These are phyloP conservation scores for Centruroides sculpturatus DNA, from an alignment of 1,140 invertebrate species.

Conservation along the genomic window DNA sequence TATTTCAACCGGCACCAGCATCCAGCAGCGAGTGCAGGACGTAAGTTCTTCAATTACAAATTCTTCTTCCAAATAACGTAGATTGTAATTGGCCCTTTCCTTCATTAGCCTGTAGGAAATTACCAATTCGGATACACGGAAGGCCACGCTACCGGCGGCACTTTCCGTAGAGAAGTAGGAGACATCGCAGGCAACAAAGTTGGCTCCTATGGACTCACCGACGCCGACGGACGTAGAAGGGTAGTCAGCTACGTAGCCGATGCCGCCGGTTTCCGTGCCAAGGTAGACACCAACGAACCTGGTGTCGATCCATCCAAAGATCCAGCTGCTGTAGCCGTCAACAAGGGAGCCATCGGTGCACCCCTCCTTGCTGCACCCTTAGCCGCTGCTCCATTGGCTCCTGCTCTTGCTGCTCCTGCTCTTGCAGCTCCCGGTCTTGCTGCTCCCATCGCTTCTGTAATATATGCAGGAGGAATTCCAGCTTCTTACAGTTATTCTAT, in stretches of 20 bases:
- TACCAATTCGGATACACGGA: constrained; percentile 23
- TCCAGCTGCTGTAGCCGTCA: constrained; percentile 17
- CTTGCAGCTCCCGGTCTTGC: constrained; percentile 2
- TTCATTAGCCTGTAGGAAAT: constrained; percentile 13
- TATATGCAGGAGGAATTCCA: too few species aligned
- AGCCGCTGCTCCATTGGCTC: constrained; percentile 15
- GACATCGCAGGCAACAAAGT: constrained; percentile 18
- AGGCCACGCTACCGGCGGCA: constrained; percentile 20
- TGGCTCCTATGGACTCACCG: constrained; percentile 22
- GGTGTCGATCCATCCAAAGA: constrained; percentile 19
- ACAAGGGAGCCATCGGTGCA: constrained; percentile 10
- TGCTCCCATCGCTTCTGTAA: too few species aligned
- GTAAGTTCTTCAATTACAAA: neutral
- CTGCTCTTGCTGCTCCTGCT: constrained; percentile 23
- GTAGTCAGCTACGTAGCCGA: constrained; percentile 23
- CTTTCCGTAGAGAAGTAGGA: constrained; percentile 21
- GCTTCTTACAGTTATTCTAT: too few species aligned
- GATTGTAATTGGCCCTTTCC: neutral
- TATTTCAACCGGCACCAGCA: constrained; percentile 2
- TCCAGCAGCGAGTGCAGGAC: constrained; percentile 10
- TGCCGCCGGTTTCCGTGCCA: constrained; percentile 15
- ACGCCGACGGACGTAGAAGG: constrained; percentile 20
- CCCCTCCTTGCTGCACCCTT: constrained; percentile 18
- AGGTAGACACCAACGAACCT: constrained; percentile 21
- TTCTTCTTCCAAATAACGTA: neutral